Evolutionary conservation across 2,797 vertebrate species (phyloP).

Genomic region (Melanotaenia boesemani): DNA sequence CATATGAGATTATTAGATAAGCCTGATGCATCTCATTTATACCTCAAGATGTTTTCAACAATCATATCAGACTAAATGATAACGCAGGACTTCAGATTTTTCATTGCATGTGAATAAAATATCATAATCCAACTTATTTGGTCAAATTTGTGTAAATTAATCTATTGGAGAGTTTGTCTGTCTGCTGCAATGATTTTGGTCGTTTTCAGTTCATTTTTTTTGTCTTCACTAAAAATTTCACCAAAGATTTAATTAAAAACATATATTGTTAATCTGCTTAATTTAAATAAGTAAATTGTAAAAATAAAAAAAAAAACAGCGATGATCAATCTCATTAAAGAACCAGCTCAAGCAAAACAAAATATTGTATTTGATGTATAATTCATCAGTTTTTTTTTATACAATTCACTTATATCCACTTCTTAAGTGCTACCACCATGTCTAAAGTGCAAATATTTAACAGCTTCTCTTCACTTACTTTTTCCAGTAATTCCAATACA

Average conservation of each 20-base stretch:
- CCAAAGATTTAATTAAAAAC: too few species aligned
- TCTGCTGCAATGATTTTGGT: neutral
- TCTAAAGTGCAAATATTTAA: neutral
- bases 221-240: neutral
- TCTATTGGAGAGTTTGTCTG: neutral
- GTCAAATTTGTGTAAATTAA: neutral
- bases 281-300: too few species aligned
- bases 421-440: neutral
- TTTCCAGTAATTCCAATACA: neutral
- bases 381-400: too few species aligned
- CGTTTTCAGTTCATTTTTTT: neutral
- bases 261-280: too few species aligned
- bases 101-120: neutral
- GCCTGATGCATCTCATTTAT: neutral
- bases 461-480: neutral
- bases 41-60: neutral
- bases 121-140: neutral
- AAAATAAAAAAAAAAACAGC: too few species aligned
- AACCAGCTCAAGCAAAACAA: neutral
- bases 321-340: neutral
- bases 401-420: too few species aligned
- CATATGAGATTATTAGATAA: neutral
- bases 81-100: neutral
- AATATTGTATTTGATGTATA: neutral
- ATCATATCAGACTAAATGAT: neutral